Evolutionary conservation across 2,113 vertebrate species (phyloP), one percentile per base, ranked within the genome.

Genomic region (Circaetus cinerascens): DNA sequence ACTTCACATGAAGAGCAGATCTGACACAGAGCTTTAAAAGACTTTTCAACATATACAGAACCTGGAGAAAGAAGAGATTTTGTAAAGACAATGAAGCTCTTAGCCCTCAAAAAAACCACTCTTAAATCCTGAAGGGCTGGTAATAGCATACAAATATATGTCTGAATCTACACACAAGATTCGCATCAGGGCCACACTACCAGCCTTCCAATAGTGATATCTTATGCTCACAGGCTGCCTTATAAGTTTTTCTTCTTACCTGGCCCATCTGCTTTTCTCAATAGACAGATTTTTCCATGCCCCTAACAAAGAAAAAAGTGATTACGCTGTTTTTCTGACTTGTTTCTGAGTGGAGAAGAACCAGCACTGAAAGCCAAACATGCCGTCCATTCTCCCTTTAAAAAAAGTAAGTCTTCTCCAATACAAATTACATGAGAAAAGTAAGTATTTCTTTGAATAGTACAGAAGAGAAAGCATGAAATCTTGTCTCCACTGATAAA

Each of bases 1-100:
- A 86, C 77, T 83, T 92, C 84, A 93, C 77, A 82, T 3, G 3
- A 96, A 41, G 40, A 93, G 64, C 57, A 88, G 43, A 91, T 62
- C 38, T 88, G 81, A 91, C 82, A 95, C 3, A 76, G 36, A 60
- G 74, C 34, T 95, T 91, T 95, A 79, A 87, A 84, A 78, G 50
- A 93, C 43, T 83, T 64, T 46, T 74, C 67, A 88, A 60, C 43
- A 53, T 75, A 68, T 4, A 92, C 41, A 82, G 76, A 76, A 97
- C 36, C 36, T 11, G 1, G 21, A 91, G 85, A 81, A 92, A 84
- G 48, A 89, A 50, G 50, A 89, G 62, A 68, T 93, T 95, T 94
- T 90, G 21, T 64, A 81, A 72, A 76, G 78, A 76, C 77, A 90
- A 38, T 4, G 12, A 19, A 75, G 51, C 46, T 68, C 73, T 75